Conservation (phyloP, 2,888 invertebrate genomes). For the Cheilosia pagana region DNA sequence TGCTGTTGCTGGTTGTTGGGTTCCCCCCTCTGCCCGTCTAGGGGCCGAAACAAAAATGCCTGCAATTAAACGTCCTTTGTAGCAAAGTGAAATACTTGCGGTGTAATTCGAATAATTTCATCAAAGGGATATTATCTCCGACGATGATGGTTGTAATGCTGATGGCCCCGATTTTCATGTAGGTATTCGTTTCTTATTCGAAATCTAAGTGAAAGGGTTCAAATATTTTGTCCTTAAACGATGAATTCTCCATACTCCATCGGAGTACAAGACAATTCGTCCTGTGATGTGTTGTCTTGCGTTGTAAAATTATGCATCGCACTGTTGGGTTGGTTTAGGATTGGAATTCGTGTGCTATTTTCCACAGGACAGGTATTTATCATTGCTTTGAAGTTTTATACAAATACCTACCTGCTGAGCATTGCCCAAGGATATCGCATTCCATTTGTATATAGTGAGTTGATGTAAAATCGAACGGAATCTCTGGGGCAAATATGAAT, state of each 20-base stretch:
- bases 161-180: not conserved
- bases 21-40: not conserved
- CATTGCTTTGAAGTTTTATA: constrained; percentile 14
- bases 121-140: constrained; percentile 70
- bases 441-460: too few relatives aligned
- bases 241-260: constrained; percentile 15
- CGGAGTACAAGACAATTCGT: not conserved
- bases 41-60: constrained; percentile 57
- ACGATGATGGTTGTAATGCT: constrained; percentile 16
- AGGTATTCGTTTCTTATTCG: not conserved
- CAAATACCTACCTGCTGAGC: not conserved
- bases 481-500: too few relatives aligned
- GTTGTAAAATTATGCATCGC: not conserved
- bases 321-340: not conserved
- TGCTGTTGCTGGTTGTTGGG: not conserved
- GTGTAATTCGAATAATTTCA: constrained; percentile 74
- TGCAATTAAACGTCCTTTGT: constrained; percentile 74
- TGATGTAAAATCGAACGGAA: too few relatives aligned
- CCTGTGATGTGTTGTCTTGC: not conserved
- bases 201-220: constrained; percentile 19
- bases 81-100: constrained; percentile 73
- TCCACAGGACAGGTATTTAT: not conserved
- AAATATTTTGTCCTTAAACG: constrained; percentile 29
- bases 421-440: too few relatives aligned
- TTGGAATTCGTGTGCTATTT: too few relatives aligned